Base-by-base conservation (phyloP, 2,888 invertebrate species). In the Epinotia demarniana region DNA sequence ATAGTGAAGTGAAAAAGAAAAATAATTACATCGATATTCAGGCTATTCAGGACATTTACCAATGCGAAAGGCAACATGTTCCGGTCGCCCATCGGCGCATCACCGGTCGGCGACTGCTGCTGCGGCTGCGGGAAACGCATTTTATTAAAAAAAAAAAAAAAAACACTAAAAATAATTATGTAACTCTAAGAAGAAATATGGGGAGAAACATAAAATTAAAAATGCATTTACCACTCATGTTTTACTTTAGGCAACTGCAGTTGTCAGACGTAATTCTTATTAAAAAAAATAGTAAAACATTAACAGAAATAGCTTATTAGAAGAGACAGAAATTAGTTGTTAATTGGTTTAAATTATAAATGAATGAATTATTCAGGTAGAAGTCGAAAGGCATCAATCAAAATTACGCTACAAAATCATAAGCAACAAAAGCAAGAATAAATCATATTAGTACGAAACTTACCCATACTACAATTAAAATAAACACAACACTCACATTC, bases 1-100 rank as follows among this genome's bases (percentile, higher is more conserved):
- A 68, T 64, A 79, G 82, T 81, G 85, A 84, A 81, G 82, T 79
- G 80, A 82, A 81, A 82, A 81, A 82, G 80, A 82, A 81, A 85
- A 88, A 90, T 93, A 93, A 92, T 93, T 93, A 93, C 92, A 92
- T 93, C 92, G 82, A 92, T 92, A 92, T 93, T 92, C 81, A 93
- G 92, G 92, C 83, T 93, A 93, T 93, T 93, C 90, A 93, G 92
- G 92, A 89, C 85, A 94, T 92, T 94, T 94, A 94, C 94, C 94
- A 94, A 88, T 85, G 93, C 94, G 89, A 93, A 94, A 81, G 94
- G 94, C 87, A 94, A 87, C 92, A 94, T 92, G 87, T 86, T 91
- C 78, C 93, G 86, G 80, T 93, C 93, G 72, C 89, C 90, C 72
- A 91, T 85, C 75, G 91, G 91, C 55, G 86, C 86, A 69, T 93